A percentile compares a stretch with the other conserved stretches of the same genome.
phyloP scores from a whole-genome alignment of 2,113 vertebrate species.

The Poecilia latipinna region DNA sequence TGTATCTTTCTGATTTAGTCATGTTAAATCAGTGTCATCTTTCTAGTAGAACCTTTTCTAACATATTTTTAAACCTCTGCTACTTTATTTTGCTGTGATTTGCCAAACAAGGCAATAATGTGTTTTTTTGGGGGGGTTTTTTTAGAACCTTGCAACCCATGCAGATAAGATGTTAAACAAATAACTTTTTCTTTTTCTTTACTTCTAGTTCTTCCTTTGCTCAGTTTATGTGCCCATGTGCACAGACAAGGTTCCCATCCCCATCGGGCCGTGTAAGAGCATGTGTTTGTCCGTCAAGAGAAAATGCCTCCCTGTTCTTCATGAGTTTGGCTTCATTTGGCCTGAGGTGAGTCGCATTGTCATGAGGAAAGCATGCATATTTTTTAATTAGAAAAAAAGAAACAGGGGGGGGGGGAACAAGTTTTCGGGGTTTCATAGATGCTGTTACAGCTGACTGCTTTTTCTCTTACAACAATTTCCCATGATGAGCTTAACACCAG shows the following conservation, averaged over 20 bases:
- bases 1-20: not conserved
- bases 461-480: no score
- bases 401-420: not conserved
- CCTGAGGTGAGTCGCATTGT: slow-evolving; percentile 80
- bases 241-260: slow-evolving; percentile 98
- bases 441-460: no score
- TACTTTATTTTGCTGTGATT: not conserved
- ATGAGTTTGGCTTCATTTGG: slow-evolving; percentile 97
- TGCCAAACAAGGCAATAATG: not conserved
- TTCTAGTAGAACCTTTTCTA: not conserved
- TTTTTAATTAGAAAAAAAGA: not conserved
- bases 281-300: slow-evolving; percentile 97
- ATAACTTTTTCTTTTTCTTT: not conserved
- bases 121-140: not conserved
- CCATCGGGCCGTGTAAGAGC: slow-evolving; percentile 95
- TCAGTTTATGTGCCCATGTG: slow-evolving; percentile 99
- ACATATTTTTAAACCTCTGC: not conserved
- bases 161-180: slow-evolving; percentile 2
- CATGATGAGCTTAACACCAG: no score
- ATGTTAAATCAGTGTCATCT: not conserved
- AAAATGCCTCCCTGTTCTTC: slow-evolving; percentile 93
- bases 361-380: not conserved
- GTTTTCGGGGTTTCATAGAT: not conserved
- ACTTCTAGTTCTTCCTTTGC: slow-evolving; percentile 93
- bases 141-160: not conserved